Percentiles rank a stretch among this genome's conserved stretches.
Conservation (phyloP, 2,888 invertebrate genomes). For the Acleris literana region DNA sequence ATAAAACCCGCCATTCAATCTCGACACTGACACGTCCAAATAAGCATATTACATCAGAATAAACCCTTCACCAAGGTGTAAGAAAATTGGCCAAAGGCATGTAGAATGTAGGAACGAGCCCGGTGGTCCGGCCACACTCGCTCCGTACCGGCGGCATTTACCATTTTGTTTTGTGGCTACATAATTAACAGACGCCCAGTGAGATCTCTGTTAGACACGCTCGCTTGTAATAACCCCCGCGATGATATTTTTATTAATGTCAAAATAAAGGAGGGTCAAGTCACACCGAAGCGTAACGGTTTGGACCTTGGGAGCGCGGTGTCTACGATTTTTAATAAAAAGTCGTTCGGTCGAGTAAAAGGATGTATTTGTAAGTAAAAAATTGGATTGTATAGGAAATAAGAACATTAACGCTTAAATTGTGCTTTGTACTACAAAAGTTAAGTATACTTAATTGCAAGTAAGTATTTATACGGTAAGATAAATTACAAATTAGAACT, state of each 20-base stretch:
- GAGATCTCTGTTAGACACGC: constrained; percentile 82
- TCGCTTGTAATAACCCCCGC: constrained; percentile 79
- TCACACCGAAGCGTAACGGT: constrained; percentile 61
- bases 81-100: constrained; percentile 53
- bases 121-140: constrained; percentile 78
- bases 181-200: constrained; percentile 82
- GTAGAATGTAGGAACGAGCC: constrained; percentile 52
- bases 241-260: constrained; percentile 84
- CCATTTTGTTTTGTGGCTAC: constrained; percentile 78
- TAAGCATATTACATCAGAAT: constrained; percentile 37
- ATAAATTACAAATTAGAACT: too few relatives aligned
- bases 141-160: constrained; percentile 70
- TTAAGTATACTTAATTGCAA: too few relatives aligned
- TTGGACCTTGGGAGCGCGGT: constrained; percentile 7
- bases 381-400: too few relatives aligned
- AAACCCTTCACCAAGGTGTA: constrained; percentile 55
- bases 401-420: too few relatives aligned
- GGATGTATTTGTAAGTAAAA: too few relatives aligned
- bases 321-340: not conserved
- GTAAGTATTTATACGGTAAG: too few relatives aligned
- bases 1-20: constrained; percentile 6
- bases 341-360: not conserved
- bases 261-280: constrained; percentile 72
- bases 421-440: too few relatives aligned
- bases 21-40: constrained; percentile 21